Percentiles rank a stretch among this genome's conserved stretches.
Conservation (phyloP, 2,888 invertebrate genomes). For the Lathronympha strigana region DNA sequence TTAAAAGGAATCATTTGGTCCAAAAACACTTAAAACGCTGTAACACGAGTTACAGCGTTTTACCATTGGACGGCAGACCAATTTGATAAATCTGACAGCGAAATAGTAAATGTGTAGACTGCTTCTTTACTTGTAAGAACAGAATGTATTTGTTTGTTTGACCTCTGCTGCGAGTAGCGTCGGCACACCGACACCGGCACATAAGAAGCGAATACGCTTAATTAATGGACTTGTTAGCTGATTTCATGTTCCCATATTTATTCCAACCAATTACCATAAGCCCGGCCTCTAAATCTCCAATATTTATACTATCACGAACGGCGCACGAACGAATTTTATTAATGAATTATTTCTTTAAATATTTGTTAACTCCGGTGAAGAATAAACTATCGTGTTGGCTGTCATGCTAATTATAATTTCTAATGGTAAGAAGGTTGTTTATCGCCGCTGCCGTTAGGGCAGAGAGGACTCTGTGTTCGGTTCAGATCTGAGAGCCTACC, state of each 20-base stretch:
- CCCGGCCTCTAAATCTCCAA: constrained; percentile 36
- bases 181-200: background rate
- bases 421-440: constrained; percentile 36
- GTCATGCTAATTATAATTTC: constrained; percentile 42
- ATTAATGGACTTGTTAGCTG: constrained; percentile 33
- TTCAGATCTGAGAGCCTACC: too few species aligned
- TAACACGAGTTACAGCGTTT: too few species aligned
- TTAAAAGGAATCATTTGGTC: too few species aligned
- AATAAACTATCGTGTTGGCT: constrained; percentile 39
- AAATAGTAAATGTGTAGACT: background rate
- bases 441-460: background rate
- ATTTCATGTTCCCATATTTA: constrained; percentile 34
- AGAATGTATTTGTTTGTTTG: background rate
- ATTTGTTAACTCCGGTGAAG: constrained; percentile 40
- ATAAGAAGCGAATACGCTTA: constrained; percentile 13
- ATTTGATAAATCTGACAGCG: too few species aligned
- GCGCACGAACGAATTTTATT: constrained; percentile 32
- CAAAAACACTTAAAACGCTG: too few species aligned
- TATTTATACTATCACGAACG: constrained; percentile 38
- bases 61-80: too few species aligned
- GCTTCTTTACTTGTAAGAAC: background rate
- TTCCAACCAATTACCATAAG: constrained; percentile 38
- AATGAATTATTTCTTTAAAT: constrained; percentile 42
- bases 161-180: background rate
- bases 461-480: background rate